phyloP scores from a whole-genome alignment of 2,113 vertebrate species.

The Erythrolamprus reginae region DNA sequence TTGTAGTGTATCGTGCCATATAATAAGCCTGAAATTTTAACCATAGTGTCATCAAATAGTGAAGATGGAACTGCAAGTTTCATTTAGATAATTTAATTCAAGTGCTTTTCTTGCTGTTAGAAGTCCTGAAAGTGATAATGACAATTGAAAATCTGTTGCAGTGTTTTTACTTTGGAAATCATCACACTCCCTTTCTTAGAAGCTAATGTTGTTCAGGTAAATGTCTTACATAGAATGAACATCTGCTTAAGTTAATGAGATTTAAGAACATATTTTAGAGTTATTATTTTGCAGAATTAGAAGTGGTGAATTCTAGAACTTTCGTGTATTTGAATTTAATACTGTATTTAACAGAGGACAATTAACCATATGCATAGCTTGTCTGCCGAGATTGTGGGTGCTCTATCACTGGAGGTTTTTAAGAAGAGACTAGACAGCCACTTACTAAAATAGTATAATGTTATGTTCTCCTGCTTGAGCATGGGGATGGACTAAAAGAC shows the following conservation, averaged over 20 bases:
- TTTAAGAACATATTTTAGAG: not conserved
- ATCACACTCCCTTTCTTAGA: not conserved
- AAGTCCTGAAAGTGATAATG: slow-evolving; percentile 50
- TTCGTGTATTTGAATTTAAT: not conserved
- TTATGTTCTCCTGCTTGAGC: too few relatives aligned
- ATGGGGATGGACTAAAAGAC: too few relatives aligned
- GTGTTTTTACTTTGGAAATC: not conserved
- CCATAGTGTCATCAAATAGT: slow-evolving; percentile 61
- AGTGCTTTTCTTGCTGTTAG: slow-evolving; percentile 28
- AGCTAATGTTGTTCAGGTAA: not conserved
- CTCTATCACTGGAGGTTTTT: too few relatives aligned
- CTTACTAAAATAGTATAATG: too few relatives aligned
- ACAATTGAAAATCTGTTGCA: slow-evolving; percentile 14
- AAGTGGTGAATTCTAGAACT: slow-evolving; percentile 23
- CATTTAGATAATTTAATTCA: slow-evolving; percentile 58
- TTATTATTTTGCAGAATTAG: slow-evolving; percentile 25
- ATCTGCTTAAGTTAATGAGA: not conserved
- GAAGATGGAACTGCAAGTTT: slow-evolving; percentile 66
- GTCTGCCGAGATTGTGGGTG: too few relatives aligned
- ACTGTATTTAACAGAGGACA: too few relatives aligned
- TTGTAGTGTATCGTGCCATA: slow-evolving; percentile 42
- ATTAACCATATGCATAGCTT: too few relatives aligned
- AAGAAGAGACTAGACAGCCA: too few relatives aligned
- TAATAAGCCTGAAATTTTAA: slow-evolving; percentile 68
- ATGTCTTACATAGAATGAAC: not conserved